Base-by-base conservation (phyloP, 1,140 invertebrate genomes). In the Plectrocnemia conspersa region DNA sequence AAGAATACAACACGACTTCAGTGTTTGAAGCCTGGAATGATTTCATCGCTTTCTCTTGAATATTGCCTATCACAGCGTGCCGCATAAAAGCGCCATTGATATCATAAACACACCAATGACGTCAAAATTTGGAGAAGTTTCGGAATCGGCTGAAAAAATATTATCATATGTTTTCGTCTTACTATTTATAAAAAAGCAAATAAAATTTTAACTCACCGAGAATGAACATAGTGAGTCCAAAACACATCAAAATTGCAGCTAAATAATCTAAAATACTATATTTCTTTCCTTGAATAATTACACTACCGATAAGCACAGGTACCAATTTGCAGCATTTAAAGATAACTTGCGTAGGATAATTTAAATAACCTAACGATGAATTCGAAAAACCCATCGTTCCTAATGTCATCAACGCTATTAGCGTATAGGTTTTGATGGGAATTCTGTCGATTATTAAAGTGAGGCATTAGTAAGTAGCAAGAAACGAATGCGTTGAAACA, bases 301-400 rank as follows among this genome's bases (percentile, higher is more conserved):
- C 88, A 57, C 91, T 89, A 36, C 93, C 93, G 56, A 94, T 82
- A 62, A 97, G 79, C 0, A 97, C 93, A 2, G 95, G 95, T 63
- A 97, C 93, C 0, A 98, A 77, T 74, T 98, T 98, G 67, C 95
- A 98, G 67, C 93, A 96, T 73, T 94, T 94, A 67, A 94, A 94
- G 62, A 94, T 93, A n/a, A 94, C 83, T 73, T 88, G 79, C 1
- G 91, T 94, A 15, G 95, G 93, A 73, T 97, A 98, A 72, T 97
- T 98, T 0, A 98, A 74, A 71, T 96, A 96, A 33, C 88, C 92
- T n/a, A 97, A 74, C 4, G 93, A 93, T 9, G 92, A 83, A 74
- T 98, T 97, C 2, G 93, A 97, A 62, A 97, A 82, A 1, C 92
- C 92, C 91, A 98, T 98, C 9, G 94, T 97, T 0, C 90, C 91